Evolutionary conservation across 2,888 invertebrate genomes (phyloP).

Genomic region (Lasioglossum pauxillum): DNA sequence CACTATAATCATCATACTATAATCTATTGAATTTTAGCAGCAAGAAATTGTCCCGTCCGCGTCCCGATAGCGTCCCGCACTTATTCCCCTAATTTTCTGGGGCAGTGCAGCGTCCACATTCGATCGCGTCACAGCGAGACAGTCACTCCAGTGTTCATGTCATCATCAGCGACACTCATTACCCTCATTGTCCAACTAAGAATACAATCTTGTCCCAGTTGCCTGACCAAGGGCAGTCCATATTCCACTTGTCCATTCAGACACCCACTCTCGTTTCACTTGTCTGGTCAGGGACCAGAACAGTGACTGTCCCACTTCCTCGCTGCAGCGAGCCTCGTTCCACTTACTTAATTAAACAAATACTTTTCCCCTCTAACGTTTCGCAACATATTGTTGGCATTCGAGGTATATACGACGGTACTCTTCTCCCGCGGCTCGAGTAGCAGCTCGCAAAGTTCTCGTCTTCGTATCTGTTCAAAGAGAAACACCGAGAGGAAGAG

Average conservation of each 20-base stretch:
- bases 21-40: no score
- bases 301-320: background rate
- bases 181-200: slow-evolving; percentile 9
- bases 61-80: background rate
- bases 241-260: background rate
- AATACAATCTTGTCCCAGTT: slow-evolving; percentile 15
- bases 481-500: background rate
- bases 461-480: background rate
- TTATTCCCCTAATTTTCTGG: background rate
- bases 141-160: background rate
- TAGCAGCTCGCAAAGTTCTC: background rate
- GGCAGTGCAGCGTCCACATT: background rate
- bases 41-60: no score
- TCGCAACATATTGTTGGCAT: background rate
- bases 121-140: background rate
- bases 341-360: slow-evolving; percentile 19
- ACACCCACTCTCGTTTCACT: background rate
- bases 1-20: no score
- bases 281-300: background rate
- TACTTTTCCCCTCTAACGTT: background rate
- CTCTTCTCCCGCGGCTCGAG: background rate
- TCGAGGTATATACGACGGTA: background rate
- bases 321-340: background rate
- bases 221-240: slow-evolving; percentile 13
- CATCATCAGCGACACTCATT: slow-evolving; percentile 7